Percentiles rank a stretch among this genome's conserved stretches.
These are phyloP conservation scores for Callopanchax toddi DNA, from an alignment of 2,113 vertebrate species.

Conservation along the genomic window DNA sequence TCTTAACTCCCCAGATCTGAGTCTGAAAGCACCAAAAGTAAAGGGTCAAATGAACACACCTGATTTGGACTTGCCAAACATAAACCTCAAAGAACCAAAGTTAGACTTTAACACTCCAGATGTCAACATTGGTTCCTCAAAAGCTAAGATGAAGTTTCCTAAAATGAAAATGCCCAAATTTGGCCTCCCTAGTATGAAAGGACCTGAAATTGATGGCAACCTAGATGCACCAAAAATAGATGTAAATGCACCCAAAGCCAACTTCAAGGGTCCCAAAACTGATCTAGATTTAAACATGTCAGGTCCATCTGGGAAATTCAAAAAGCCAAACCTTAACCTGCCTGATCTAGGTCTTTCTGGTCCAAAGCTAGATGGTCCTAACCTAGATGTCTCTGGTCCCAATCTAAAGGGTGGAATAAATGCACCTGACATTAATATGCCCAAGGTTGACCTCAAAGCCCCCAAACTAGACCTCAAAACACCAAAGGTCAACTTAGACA, in stretches of 20 bases:
- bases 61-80: conserved; percentile 51
- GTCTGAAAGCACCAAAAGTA: conserved; percentile 56
- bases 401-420: conserved; percentile 47
- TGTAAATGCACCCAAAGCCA: conserved; percentile 35
- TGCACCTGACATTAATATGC: conserved; percentile 47
- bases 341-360: conserved; percentile 60
- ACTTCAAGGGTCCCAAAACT: conserved; percentile 53
- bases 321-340: conserved; percentile 39
- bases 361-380: conserved; percentile 42
- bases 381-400: conserved; percentile 36
- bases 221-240: conserved; percentile 46
- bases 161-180: conserved; percentile 62
- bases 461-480: conserved; percentile 43
- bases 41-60: conserved; percentile 56
- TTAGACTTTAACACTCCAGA: conserved; percentile 55
- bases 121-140: conserved; percentile 45
- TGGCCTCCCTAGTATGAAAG: conserved; percentile 50
- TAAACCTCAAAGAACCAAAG: conserved; percentile 49
- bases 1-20: conserved; percentile 42
- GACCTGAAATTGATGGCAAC: conserved; percentile 55
- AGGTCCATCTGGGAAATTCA: neutral
- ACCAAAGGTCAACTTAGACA: conserved; percentile 37
- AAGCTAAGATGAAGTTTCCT: neutral
- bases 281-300: conserved; percentile 47
- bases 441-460: conserved; percentile 31